These are phyloP conservation scores for Gorsachius goisagi DNA, from an alignment of 2,113 vertebrate species.

Conservation along the genomic window DNA sequence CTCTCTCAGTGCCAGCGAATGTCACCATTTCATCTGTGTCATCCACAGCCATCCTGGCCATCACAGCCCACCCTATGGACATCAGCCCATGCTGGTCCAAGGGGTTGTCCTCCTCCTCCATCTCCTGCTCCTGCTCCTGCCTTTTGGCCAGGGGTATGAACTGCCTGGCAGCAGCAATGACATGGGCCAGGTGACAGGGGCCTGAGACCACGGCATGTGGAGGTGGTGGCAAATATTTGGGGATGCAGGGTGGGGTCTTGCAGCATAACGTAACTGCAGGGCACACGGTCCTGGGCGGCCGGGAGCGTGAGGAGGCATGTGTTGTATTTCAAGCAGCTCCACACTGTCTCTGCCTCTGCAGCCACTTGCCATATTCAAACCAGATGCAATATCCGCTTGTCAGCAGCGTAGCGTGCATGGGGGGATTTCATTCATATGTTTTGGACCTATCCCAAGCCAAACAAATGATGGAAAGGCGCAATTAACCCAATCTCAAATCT, in stretches of 20 bases:
- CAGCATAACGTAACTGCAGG: background rate
- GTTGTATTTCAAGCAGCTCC: constrained; percentile 58
- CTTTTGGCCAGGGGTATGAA: background rate
- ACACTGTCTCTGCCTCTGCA: constrained; percentile 25
- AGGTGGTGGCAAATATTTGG: background rate
- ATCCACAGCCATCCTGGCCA: background rate
- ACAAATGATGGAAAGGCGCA: constrained; percentile 61
- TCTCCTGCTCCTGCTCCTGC: background rate
- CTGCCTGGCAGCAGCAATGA: background rate
- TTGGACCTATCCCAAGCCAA: constrained; percentile 47
- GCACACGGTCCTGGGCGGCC: background rate
- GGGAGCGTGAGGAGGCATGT: background rate
- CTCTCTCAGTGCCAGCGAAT: background rate
- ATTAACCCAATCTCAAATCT: constrained; percentile 61
- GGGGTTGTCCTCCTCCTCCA: background rate
- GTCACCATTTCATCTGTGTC: background rate
- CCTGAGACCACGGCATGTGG: background rate
- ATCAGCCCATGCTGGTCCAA: background rate
- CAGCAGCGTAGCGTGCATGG: constrained; percentile 10
- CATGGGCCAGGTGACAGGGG: background rate
- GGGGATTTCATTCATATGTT: constrained; percentile 16
- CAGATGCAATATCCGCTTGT: constrained; percentile 67
- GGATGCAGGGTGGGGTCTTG: background rate
- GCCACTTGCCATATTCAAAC: constrained; percentile 57
- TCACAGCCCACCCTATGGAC: background rate